Evolutionary conservation across 2,797 vertebrate genomes (phyloP), one percentile per base, ranked within the genome.

Genomic region (Amphiprion clarkii): DNA sequence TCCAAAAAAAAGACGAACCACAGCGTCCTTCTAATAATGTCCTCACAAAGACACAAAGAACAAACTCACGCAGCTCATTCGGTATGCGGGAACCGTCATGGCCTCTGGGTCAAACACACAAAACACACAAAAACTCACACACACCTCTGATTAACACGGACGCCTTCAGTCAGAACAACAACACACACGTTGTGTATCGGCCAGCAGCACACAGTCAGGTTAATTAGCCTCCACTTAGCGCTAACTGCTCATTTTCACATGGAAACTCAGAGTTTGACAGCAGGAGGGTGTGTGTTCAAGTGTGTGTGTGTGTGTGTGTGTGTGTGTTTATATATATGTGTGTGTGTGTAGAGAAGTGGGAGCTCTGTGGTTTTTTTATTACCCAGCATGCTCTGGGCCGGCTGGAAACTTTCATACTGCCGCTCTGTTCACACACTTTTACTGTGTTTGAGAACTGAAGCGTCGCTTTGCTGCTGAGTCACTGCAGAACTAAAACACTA

Each of bases 341-440:
- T 53, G 44, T 31, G 44, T 7, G 57, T 48, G 23, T 16, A 12
- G 49, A 83, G 85, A 85, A 78, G 79, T 84, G 71, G 72, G 64
- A 65, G 53, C 42, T 40, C 29, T 78, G 83, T 74, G 83, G 79
- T 82, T 82, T 71, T 49, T 71, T 51, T 46, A 56, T 1, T 83
- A 68, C 77, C 84, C 82, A 86, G 52, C 70, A 86, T 86, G 71
- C 83, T 33, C 33, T 65, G 63, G 13, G 79, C n/a, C 31, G 2
- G 27, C 25, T 58, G 64, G 25, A 74, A 59, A 75, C 71, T 42
- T 39, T 74, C 40, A 57, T 2, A 63, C 61, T 19, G 3, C 3
- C 1, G 2, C 55, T 51, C 3, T 63, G 51, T 62, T 58, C 23
- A 72, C 53, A 54, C 51, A 70, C 54, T 23, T 44, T 27, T 19